Evolutionary conservation across 2,797 vertebrate genomes (phyloP).

Genomic region (Danio kyathit): DNA sequence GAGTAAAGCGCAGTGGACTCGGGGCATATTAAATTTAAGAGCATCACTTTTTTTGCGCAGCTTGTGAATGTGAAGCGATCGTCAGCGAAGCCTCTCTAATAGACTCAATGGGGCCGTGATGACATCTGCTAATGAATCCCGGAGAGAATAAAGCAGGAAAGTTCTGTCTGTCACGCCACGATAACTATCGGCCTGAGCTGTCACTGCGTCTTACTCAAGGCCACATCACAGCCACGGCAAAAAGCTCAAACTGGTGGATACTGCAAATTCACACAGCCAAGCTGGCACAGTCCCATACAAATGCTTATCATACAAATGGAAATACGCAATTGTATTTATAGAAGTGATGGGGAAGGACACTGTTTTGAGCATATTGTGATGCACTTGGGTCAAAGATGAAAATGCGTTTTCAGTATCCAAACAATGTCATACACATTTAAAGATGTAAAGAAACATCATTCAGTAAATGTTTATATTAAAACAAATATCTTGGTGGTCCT

Average conservation of each 20-base stretch:
- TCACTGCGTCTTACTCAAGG: constrained; percentile 33
- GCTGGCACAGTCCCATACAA: neutral
- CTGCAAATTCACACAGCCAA: neutral
- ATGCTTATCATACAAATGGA: neutral
- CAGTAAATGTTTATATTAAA: too few species aligned
- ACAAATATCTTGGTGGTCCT: too few species aligned
- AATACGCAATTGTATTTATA: neutral
- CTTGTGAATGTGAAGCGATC: constrained; percentile 27
- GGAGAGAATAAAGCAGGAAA: constrained; percentile 35
- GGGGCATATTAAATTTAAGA: constrained; percentile 39
- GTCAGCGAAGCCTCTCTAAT: constrained; percentile 41
- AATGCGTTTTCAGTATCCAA: too few species aligned
- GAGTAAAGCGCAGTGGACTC: neutral
- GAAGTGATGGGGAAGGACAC: neutral
- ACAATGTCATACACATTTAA: too few species aligned
- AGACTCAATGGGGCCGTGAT: constrained; percentile 27
- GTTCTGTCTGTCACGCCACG: constrained; percentile 32
- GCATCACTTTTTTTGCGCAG: neutral
- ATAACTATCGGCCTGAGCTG: constrained; percentile 29
- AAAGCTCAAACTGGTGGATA: neutral
- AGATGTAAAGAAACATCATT: too few species aligned
- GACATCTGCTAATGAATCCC: constrained; percentile 49
- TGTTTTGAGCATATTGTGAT: neutral
- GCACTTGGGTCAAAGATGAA: neutral
- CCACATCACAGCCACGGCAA: neutral